Evolutionary conservation across 64 coral and sea anemone genomes (phyloP).

Genomic region (Pocillopora damicornis): DNA sequence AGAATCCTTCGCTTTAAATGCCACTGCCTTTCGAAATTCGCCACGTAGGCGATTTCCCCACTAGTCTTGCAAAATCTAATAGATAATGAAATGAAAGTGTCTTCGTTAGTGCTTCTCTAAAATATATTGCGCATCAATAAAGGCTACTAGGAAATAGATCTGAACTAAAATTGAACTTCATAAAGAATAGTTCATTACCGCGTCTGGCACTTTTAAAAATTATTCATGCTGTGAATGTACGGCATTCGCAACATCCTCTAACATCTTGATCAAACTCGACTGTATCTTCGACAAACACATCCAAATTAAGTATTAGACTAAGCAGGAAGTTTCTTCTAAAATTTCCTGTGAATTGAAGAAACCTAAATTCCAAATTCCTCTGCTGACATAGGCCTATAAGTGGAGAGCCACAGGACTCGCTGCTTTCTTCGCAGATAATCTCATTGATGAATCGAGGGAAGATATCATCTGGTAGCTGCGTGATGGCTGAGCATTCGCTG

Average conservation of each 20-base stretch:
- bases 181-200: too few species aligned
- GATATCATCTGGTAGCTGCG: not conserved
- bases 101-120: too few species aligned
- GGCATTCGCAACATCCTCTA: constrained; percentile 19
- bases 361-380: not conserved
- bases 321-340: not conserved
- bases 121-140: too few species aligned
- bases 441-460: constrained; percentile 44
- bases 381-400: constrained; percentile 4
- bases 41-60: too few species aligned
- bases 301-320: not conserved
- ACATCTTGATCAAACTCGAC: not conserved
- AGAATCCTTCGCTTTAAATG: too few species aligned
- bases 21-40: too few species aligned
- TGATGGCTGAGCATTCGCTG: constrained; percentile 24
- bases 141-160: too few species aligned
- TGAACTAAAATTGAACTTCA: too few species aligned
- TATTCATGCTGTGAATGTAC: not conserved
- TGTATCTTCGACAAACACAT: constrained; percentile 10
- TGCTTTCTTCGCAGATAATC: not conserved
- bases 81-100: too few species aligned
- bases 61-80: too few species aligned
- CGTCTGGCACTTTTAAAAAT: too few species aligned
- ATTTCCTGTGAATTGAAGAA: not conserved
- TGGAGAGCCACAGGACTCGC: not conserved